These are phyloP conservation scores for Fragum fragum DNA, from an alignment of 2,888 invertebrate genomes.

Conservation along the genomic window DNA sequence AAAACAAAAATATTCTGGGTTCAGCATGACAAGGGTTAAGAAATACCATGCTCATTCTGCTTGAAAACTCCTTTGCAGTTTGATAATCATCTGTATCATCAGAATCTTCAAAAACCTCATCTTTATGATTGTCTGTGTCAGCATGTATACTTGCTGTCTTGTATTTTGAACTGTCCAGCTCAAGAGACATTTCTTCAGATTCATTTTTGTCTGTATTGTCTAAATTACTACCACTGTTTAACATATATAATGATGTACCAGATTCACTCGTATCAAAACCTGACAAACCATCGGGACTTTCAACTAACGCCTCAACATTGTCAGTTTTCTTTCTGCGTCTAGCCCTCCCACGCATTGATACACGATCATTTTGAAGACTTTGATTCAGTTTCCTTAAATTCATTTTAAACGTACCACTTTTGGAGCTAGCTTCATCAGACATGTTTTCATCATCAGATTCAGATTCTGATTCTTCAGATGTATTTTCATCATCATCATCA, in stretches of 20 bases:
- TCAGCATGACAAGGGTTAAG: too few relatives aligned
- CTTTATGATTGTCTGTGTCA: not conserved
- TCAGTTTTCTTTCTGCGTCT: not conserved
- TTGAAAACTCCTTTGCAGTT: not conserved
- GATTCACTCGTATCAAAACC: not conserved
- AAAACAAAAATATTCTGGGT: too few relatives aligned
- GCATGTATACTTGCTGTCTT: not conserved
- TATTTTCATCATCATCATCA: slow-evolving; percentile 33
- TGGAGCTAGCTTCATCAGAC: not conserved
- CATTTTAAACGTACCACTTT: not conserved
- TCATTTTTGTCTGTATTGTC: not conserved
- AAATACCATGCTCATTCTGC: slow-evolving; percentile 2
- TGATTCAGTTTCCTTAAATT: slow-evolving; percentile 5
- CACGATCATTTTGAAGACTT: slow-evolving; percentile 10
- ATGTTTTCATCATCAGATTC: slow-evolving; percentile 6
- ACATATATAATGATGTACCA: not conserved
- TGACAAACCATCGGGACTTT: not conserved
- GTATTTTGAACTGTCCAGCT: not conserved
- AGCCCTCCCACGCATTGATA: not conserved
- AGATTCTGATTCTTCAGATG: not conserved
- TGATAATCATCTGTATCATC: slow-evolving; percentile 9
- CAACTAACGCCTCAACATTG: not conserved
- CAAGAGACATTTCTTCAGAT: not conserved
- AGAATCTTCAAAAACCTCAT: not conserved
- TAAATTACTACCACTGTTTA: not conserved